These are phyloP conservation scores for Brachionus angularis DNA, from an alignment of 1,140 invertebrate species.

Conservation along the genomic window DNA sequence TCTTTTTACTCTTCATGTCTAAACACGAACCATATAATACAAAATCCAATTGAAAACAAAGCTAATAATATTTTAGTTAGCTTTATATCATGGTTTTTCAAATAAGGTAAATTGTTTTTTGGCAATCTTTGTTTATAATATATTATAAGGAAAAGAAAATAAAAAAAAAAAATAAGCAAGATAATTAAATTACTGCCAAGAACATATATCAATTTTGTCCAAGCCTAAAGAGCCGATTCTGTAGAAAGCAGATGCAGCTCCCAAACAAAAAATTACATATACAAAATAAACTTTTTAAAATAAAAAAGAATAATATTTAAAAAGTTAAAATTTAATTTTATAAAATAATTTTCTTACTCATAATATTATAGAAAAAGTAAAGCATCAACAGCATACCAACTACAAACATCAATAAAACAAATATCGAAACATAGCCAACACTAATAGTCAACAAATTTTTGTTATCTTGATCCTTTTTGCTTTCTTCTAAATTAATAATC, in stretches of 20 bases:
- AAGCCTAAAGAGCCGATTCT: constrained; percentile 5
- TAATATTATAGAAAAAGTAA: constrained; percentile 35
- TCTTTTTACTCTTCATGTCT: constrained; percentile 8
- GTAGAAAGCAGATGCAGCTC: constrained; percentile 26
- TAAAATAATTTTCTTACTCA: constrained; percentile 14
- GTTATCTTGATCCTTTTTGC: not conserved
- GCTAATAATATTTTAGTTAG: not conserved
- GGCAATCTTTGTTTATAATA: constrained; percentile 15
- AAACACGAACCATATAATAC: constrained; percentile 23
- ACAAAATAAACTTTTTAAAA: constrained; percentile 43
- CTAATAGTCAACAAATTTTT: constrained; percentile 17
- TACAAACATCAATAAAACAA: constrained; percentile 30
- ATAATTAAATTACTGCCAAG: constrained; percentile 9
- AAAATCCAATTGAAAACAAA: not conserved
- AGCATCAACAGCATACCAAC: constrained; percentile 33
- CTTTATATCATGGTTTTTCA: not conserved
- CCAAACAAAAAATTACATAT: constrained; percentile 35
- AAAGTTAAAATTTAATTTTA: not conserved
- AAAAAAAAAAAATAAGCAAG: not conserved
- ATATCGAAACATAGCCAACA: not conserved
- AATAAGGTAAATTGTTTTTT: not conserved
- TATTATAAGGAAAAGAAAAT: not conserved
- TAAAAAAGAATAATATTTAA: not conserved
- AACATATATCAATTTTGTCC: not conserved
- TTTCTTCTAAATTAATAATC: too few relatives aligned